phyloP scores from a whole-genome alignment of 2,113 vertebrate genomes.

The Hippocampus zosterae region DNA sequence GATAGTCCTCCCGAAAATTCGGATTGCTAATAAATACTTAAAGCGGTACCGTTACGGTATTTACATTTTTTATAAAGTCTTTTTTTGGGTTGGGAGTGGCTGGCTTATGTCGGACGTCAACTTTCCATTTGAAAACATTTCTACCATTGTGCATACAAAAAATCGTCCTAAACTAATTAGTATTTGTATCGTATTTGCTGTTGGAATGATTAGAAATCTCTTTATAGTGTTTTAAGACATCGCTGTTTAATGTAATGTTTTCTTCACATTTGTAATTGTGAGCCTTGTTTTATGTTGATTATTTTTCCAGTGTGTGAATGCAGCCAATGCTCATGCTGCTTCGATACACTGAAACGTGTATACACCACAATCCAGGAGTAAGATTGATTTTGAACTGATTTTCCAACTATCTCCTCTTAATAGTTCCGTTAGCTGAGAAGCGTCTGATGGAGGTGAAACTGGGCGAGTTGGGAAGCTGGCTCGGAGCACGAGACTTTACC shows the following conservation, averaged over 20 bases:
- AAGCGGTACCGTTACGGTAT: too few relatives aligned
- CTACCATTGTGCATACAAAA: too few relatives aligned
- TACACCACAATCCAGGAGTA: neutral
- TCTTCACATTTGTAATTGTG: neutral
- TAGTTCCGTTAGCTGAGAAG: slow-evolving; percentile 81
- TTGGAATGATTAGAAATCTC: neutral
- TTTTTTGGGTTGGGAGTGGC: neutral
- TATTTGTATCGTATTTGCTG: neutral
- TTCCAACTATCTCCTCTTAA: neutral
- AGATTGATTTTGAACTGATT: neutral
- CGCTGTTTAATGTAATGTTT: neutral
- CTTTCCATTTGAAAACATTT: neutral
- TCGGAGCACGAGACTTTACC: slow-evolving; percentile 79
- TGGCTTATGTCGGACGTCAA: neutral
- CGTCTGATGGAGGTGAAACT: slow-evolving; percentile 88
- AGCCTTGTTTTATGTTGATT: neutral
- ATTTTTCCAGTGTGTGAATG: too few relatives aligned
- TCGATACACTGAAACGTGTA: neutral
- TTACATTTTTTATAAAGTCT: too few relatives aligned
- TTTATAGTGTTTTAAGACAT: too few relatives aligned
- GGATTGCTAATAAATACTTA: too few relatives aligned
- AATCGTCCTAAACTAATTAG: too few relatives aligned
- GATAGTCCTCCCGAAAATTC: too few relatives aligned
- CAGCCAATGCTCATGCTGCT: neutral
- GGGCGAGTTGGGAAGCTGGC: slow-evolving; percentile 81